phyloP scores from a whole-genome alignment of 2,888 invertebrate genomes.

The Nebria brevicollis region DNA sequence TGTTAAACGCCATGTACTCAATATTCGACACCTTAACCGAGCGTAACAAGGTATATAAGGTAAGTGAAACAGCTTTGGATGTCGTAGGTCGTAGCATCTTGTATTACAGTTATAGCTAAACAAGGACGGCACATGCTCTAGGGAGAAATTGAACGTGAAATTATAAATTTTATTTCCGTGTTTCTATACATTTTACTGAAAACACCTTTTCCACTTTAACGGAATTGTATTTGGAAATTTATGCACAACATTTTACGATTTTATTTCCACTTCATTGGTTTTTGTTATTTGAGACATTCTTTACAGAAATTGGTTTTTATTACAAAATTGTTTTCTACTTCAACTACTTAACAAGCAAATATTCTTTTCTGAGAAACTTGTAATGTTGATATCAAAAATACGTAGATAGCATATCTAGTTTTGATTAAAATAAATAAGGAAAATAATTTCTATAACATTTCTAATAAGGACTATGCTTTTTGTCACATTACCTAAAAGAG shows the following conservation, averaged over 20 bases:
- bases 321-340: too few relatives aligned
- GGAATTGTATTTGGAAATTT: slow-evolving; percentile 42
- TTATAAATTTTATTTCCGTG: slow-evolving; percentile 46
- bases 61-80: slow-evolving; percentile 59
- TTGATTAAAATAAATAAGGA: too few relatives aligned
- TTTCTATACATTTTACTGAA: slow-evolving; percentile 50
- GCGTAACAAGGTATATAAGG: slow-evolving; percentile 94
- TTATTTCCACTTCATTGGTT: not conserved
- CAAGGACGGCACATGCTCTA: not conserved
- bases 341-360: too few relatives aligned
- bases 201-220: slow-evolving; percentile 21
- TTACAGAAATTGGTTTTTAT: too few relatives aligned
- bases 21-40: slow-evolving; percentile 95
- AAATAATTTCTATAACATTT: too few relatives aligned
- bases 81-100: not conserved
- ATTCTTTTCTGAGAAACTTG: too few relatives aligned
- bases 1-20: slow-evolving; percentile 98
- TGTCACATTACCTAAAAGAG: too few relatives aligned
- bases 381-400: too few relatives aligned
- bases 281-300: too few relatives aligned
- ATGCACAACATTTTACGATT: slow-evolving; percentile 47
- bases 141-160: not conserved
- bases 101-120: not conserved
- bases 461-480: too few relatives aligned
- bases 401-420: too few relatives aligned